Evolutionary conservation across 2,797 vertebrate genomes (phyloP), one percentile per base, ranked within the genome.

Genomic region (Sebastes cheni): DNA sequence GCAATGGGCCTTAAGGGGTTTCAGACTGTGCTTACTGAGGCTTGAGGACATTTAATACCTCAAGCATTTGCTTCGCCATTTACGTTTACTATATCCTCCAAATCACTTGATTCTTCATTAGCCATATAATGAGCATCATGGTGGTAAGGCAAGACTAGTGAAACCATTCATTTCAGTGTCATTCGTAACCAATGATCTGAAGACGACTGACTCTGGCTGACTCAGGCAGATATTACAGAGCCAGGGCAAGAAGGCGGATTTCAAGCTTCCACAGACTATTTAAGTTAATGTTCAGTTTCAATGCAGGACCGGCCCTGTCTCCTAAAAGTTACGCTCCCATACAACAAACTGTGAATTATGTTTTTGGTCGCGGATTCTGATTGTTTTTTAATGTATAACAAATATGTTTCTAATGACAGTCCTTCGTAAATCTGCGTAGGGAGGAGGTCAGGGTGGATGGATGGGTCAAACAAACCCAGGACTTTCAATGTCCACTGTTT

Each of bases 241-340:
- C 74, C 62, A 75, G 77, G 79, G 50, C 67, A 73, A 82, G 70
- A 60, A 29, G 67, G 70, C 65, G 2, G 69, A 68, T 71, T 67
- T 67, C 54, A 23, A 71, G 52, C 20, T 78, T 84, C 67, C 61
- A 39, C 22, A 55, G 78, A 52, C 77, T 81, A 68, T 77, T 88
- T 70, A 81, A 83, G n/a, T 46, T 54, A 14, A 52, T 59, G 23
- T 9, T 55, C 32, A 56, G 8, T n/a, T 77, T 72, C 11, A 12
- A 8, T 4, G 39, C 30, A 27, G 39, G 13, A 50, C 46, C 36
- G 5, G 36, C 36, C 36, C 12, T 50, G 18, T 50, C 46, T 50
- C 46, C 46, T 8, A 50, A 50, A 50, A 50, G 0, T 50, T 8
- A 50, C 18, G 0, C 46, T 50, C 46, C 46, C 18, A 50, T 50